Conservation (phyloP, 1,140 invertebrate genomes). For the Drosophila burlai region DNA sequence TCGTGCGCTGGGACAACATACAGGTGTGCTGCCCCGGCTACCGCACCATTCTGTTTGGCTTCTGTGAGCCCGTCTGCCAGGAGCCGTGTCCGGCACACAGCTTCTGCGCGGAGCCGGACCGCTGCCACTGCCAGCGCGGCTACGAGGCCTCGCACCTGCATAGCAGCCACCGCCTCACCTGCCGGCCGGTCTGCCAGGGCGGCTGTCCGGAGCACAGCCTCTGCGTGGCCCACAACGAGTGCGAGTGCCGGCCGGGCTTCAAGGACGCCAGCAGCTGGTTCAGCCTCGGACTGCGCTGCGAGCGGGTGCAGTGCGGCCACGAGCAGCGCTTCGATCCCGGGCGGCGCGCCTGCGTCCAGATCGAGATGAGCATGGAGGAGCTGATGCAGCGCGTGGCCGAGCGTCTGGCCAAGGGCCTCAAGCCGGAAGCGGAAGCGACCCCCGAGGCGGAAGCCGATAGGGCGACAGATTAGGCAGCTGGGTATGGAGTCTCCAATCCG, state of each 20-base stretch:
- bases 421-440: constrained; percentile 21
- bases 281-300: constrained; percentile 57
- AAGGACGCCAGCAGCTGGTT: constrained; percentile 77
- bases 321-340: constrained; percentile 71
- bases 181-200: constrained; percentile 70
- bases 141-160: constrained; percentile 81
- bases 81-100: constrained; percentile 85
- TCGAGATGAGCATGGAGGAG: constrained; percentile 83
- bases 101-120: constrained; percentile 87
- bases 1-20: constrained; percentile 68
- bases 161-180: constrained; percentile 42
- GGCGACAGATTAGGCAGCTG: neutral
- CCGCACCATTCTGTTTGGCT: constrained; percentile 74
- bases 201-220: constrained; percentile 74
- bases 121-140: constrained; percentile 87
- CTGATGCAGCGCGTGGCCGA: constrained; percentile 75
- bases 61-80: constrained; percentile 72
- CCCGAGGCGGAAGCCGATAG: constrained; percentile 11
- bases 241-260: constrained; percentile 69
- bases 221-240: constrained; percentile 73
- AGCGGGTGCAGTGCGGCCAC: constrained; percentile 67
- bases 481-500: neutral
- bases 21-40: constrained; percentile 76
- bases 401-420: constrained; percentile 62
- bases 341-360: constrained; percentile 61